These are phyloP conservation scores for Eupithecia insigniata DNA, from an alignment of 2,888 invertebrate genomes.

Conservation along the genomic window DNA sequence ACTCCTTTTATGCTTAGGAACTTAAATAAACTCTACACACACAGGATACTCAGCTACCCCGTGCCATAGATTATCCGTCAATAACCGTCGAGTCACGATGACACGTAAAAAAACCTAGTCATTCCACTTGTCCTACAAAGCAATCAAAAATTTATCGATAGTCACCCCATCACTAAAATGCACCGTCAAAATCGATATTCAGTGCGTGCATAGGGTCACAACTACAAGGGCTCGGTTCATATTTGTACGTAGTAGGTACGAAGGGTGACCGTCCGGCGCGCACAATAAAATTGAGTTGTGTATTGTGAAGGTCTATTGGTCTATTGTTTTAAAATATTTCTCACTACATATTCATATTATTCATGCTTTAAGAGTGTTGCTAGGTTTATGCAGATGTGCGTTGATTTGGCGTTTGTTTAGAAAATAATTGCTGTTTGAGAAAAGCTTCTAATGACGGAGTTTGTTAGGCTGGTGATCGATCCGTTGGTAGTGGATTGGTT, in stretches of 20 bases:
- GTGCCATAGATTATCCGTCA: background rate
- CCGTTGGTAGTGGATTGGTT: no score
- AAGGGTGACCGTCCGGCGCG: conserved; percentile 58
- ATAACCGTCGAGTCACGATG: background rate
- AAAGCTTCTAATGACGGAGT: background rate
- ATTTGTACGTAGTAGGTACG: conserved; percentile 22
- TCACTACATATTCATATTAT: conserved; percentile 19
- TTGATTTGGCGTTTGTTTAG: background rate
- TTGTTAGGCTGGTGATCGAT: no score
- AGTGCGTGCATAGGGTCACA: conserved; percentile 59
- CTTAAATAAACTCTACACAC: no score
- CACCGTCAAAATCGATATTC: conserved; percentile 70
- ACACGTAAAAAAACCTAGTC: background rate
- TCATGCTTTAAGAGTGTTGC: conserved; percentile 20
- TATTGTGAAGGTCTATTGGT: conserved; percentile 51
- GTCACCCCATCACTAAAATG: conserved; percentile 47
- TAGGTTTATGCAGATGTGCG: conserved; percentile 21
- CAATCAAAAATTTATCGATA: conserved; percentile 23
- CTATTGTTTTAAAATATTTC: conserved; percentile 48
- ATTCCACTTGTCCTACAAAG: conserved; percentile 18
- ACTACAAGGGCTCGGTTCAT: conserved; percentile 37
- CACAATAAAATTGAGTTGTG: conserved; percentile 51
- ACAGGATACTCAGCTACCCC: background rate
- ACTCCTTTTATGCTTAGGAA: background rate
- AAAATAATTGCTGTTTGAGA: background rate